phyloP scores from a whole-genome alignment of 2,888 invertebrate genomes.

The Pheosia gnoma region DNA sequence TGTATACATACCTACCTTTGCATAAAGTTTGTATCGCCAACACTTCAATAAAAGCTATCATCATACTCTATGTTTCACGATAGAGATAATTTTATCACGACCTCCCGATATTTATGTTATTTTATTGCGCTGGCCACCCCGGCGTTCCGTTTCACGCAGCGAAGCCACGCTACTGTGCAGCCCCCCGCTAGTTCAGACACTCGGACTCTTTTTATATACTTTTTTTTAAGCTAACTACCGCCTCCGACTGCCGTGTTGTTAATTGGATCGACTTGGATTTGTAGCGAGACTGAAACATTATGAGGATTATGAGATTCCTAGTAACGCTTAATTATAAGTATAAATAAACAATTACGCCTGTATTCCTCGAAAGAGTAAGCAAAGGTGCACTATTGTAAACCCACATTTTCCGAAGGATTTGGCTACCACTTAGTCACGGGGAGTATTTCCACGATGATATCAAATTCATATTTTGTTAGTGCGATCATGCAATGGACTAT shows the following conservation, averaged over 20 bases:
- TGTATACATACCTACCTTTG: too few relatives aligned
- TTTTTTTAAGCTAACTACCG: slow-evolving; percentile 52
- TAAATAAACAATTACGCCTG: neutral
- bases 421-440: too few relatives aligned
- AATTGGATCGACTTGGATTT: slow-evolving; percentile 4
- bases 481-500: too few relatives aligned
- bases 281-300: neutral
- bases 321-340: neutral
- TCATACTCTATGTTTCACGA: too few relatives aligned
- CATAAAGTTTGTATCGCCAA: too few relatives aligned
- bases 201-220: slow-evolving; percentile 57
- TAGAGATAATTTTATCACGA: neutral
- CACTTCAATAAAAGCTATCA: too few relatives aligned
- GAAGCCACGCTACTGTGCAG: slow-evolving; percentile 74
- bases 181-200: slow-evolving; percentile 72
- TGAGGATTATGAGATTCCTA: neutral
- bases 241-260: slow-evolving; percentile 19
- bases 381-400: too few relatives aligned
- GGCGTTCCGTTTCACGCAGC: slow-evolving; percentile 65
- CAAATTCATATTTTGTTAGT: too few relatives aligned
- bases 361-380: too few relatives aligned
- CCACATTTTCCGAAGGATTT: too few relatives aligned
- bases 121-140: slow-evolving; percentile 56
- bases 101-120: slow-evolving; percentile 26
- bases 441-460: too few relatives aligned